These are phyloP conservation scores for Xyliphius kryptos DNA, from an alignment of 2,113 vertebrate genomes.

Conservation along the genomic window DNA sequence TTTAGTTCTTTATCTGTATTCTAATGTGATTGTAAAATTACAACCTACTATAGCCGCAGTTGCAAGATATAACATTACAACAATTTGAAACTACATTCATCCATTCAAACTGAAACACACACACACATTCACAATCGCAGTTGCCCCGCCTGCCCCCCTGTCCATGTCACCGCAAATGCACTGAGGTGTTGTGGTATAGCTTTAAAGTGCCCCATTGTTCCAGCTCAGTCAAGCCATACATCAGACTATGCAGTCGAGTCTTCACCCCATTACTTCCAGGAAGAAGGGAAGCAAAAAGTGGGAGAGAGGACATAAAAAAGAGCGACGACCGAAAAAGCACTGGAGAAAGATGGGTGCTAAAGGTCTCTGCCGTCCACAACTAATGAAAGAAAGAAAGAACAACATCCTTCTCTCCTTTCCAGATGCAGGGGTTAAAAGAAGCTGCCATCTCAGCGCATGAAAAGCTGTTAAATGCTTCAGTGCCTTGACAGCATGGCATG, in stretches of 20 bases:
- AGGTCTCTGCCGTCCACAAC: conserved; percentile 52
- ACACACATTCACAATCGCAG: conserved; percentile 27
- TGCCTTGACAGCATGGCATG: conserved; percentile 70
- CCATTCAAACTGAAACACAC: no score
- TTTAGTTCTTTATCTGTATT: no score
- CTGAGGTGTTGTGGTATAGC: conserved; percentile 55
- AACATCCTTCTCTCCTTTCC: conserved; percentile 60
- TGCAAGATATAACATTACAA: no score
- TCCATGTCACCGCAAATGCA: conserved; percentile 45
- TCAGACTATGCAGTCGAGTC: conserved; percentile 45
- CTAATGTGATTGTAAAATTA: no score
- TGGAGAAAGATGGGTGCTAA: conserved; percentile 29
- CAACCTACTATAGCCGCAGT: no score
- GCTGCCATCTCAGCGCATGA: conserved; percentile 54
- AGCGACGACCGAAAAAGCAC: conserved; percentile 26
- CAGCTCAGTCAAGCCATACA: conserved; percentile 57
- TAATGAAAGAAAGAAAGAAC: conserved; percentile 50
- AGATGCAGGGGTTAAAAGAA: conserved; percentile 63
- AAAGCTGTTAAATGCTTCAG: conserved; percentile 73
- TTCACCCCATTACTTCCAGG: conserved; percentile 55
- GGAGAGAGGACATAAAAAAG: conserved; percentile 39
- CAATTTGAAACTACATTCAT: no score
- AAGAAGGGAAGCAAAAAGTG: conserved; percentile 47
- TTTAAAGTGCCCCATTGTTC: conserved; percentile 59
- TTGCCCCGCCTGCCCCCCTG: conserved; percentile 23